These are phyloP conservation scores for Acyrthosiphon pisum DNA, from an alignment of 1,140 invertebrate genomes.

Conservation along the genomic window DNA sequence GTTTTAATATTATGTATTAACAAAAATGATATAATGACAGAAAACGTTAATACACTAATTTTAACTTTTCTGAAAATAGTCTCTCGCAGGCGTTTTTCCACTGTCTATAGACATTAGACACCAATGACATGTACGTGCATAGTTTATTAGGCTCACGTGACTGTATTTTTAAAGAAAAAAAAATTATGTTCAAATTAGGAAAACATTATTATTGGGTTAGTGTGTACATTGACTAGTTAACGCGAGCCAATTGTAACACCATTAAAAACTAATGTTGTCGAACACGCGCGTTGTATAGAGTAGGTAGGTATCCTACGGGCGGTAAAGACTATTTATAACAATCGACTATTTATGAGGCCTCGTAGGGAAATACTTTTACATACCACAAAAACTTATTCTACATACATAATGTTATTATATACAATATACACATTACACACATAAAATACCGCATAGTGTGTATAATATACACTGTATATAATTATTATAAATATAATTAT, in stretches of 20 bases:
- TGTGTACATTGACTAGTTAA: background rate
- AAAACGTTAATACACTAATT: background rate
- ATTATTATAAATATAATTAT: too few species aligned
- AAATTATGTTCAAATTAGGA: background rate
- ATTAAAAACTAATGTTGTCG: background rate
- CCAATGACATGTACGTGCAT: background rate
- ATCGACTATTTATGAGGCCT: slow-evolving; percentile 7
- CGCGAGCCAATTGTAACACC: background rate
- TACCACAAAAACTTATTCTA: background rate
- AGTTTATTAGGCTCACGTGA: too few species aligned
- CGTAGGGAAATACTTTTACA: background rate
- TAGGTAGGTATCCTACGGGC: background rate
- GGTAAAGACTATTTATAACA: background rate
- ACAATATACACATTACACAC: too few species aligned
- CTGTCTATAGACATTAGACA: background rate
- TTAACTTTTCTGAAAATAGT: background rate
- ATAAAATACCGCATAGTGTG: too few species aligned
- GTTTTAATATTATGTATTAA: background rate
- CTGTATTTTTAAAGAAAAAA: background rate
- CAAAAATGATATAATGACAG: background rate
- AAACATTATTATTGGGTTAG: slow-evolving; percentile 27
- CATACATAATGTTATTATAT: background rate
- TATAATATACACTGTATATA: too few species aligned
- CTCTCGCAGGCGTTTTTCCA: background rate
- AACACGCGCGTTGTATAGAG: background rate